These are phyloP conservation scores for Hypercompe scribonia DNA, from an alignment of 2,888 invertebrate genomes.

Conservation along the genomic window DNA sequence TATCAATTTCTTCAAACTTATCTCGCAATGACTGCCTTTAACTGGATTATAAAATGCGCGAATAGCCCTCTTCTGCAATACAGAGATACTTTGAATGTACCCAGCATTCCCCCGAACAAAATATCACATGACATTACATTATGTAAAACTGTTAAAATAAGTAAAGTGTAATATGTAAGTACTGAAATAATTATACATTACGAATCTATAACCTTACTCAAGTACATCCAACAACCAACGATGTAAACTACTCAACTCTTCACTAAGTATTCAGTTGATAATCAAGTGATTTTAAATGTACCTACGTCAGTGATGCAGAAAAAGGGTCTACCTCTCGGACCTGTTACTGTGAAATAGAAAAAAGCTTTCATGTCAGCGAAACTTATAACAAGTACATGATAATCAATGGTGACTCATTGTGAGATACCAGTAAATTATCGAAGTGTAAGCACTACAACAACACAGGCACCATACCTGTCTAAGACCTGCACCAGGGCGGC, in stretches of 20 bases:
- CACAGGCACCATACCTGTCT: background rate
- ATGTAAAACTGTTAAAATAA: too few relatives aligned
- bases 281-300: background rate
- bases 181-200: background rate
- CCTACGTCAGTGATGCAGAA: background rate
- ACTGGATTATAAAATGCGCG: too few relatives aligned
- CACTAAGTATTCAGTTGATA: background rate
- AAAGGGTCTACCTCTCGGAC: background rate
- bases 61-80: too few relatives aligned
- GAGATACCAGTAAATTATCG: background rate
- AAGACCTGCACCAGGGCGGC: background rate
- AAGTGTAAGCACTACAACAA: background rate
- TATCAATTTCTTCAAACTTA: too few relatives aligned
- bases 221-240: background rate
- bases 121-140: too few relatives aligned
- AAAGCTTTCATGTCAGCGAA: background rate
- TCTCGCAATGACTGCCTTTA: too few relatives aligned
- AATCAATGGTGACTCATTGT: background rate
- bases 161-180: too few relatives aligned
- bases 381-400: background rate
- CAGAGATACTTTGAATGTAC: too few relatives aligned
- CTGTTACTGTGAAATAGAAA: background rate
- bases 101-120: too few relatives aligned
- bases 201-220: background rate
- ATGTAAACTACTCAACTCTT: background rate